A percentile compares a stretch with the other conserved stretches of the same genome.
These are phyloP conservation scores for Cosmorhoe ocellata DNA, from an alignment of 2,888 invertebrate species.

Conservation along the genomic window DNA sequence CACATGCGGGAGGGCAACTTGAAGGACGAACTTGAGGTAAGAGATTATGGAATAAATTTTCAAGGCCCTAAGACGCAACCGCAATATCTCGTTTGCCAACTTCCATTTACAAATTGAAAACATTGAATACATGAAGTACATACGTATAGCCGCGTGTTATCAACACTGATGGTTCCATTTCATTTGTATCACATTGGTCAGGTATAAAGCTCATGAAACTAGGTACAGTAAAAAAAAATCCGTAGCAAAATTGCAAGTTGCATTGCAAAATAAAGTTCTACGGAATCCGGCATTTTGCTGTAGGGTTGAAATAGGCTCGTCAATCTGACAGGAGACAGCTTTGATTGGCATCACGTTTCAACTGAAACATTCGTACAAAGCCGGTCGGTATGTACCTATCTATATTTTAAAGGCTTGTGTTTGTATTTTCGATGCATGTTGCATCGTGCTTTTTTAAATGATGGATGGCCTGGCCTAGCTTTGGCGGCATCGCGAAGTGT, in stretches of 20 bases:
- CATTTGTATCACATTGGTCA: too few species aligned
- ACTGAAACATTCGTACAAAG: slow-evolving; percentile 2
- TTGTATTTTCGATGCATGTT: not conserved
- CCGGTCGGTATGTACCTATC: too few species aligned
- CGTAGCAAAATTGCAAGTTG: too few species aligned
- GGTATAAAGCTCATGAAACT: too few species aligned
- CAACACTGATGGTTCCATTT: too few species aligned
- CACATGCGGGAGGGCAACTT: slow-evolving; percentile 85
- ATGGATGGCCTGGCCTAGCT: slow-evolving; percentile 23
- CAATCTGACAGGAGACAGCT: slow-evolving; percentile 10
- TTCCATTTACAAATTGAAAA: too few species aligned
- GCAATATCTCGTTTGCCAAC: too few species aligned
- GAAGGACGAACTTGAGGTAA: slow-evolving; percentile 80
- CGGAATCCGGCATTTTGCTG: not conserved
- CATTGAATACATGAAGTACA: not conserved
- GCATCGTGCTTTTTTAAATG: slow-evolving; percentile 20
- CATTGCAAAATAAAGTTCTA: not conserved
- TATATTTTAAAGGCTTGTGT: too few species aligned
- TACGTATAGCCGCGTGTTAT: too few species aligned
- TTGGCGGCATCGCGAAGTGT: slow-evolving; percentile 16
- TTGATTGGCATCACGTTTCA: slow-evolving; percentile 11
- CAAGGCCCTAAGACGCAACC: not conserved
- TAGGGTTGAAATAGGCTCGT: not conserved
- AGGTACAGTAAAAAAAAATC: too few species aligned
- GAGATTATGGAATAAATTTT: not conserved